These are phyloP conservation scores for Augochlorella aurata DNA, from an alignment of 2,888 invertebrate species.

Conservation along the genomic window DNA sequence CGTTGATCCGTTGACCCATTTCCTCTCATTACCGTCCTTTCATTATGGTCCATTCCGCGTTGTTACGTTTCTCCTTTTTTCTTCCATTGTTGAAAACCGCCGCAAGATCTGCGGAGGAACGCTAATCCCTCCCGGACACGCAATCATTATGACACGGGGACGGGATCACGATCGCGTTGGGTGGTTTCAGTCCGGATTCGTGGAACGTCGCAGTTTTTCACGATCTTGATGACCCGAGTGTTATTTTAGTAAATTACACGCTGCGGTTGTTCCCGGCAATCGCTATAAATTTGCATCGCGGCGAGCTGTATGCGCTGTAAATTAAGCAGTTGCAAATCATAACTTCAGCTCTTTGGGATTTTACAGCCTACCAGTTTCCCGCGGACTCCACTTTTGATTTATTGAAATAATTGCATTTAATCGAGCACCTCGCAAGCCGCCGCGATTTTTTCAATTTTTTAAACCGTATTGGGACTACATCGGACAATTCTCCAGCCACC, in stretches of 20 bases:
- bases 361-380: not conserved
- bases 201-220: not conserved
- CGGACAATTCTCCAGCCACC: not conserved
- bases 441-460: not conserved
- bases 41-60: constrained; percentile 29
- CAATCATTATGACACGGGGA: not conserved
- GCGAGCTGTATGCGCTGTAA: not conserved
- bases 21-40: constrained; percentile 32
- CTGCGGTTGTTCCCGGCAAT: not conserved
- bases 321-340: not conserved
- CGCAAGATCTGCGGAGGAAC: not conserved
- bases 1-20: constrained; percentile 30
- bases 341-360: not conserved
- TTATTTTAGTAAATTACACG: not conserved
- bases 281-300: not conserved
- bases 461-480: not conserved
- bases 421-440: too few relatives aligned
- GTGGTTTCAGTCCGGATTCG: not conserved
- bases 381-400: too few relatives aligned
- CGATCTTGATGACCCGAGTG: not conserved
- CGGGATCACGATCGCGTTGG: not conserved
- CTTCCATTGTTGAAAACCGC: not conserved
- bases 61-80: not conserved
- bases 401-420: too few relatives aligned
- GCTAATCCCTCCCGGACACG: not conserved